Conservation (phyloP, 2,888 invertebrate genomes). For the Patella pellucida region DNA sequence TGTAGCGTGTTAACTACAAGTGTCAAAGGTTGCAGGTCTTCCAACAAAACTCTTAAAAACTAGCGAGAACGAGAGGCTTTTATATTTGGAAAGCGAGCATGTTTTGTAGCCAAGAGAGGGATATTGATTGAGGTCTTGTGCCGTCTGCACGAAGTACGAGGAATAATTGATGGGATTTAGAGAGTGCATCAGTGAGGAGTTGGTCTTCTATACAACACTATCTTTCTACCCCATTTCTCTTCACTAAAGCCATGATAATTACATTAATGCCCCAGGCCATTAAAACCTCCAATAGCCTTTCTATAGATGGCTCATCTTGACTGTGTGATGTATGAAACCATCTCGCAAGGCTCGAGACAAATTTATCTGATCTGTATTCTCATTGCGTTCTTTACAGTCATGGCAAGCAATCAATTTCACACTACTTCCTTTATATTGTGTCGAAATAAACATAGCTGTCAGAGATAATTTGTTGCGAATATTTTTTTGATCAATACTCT, state of each 20-base stretch:
- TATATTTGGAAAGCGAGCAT: constrained; percentile 13
- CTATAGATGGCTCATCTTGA: not conserved
- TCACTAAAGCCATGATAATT: constrained; percentile 20
- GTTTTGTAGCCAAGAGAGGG: constrained; percentile 16
- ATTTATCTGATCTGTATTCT: too few species aligned
- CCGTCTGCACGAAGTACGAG: constrained; percentile 14
- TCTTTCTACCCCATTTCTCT: constrained; percentile 23
- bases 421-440: constrained; percentile 21
- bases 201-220: constrained; percentile 9
- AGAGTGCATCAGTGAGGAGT: constrained; percentile 12
- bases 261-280: constrained; percentile 20
- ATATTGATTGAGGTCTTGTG: constrained; percentile 20
- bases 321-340: too few species aligned
- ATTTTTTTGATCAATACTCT: constrained; percentile 22
- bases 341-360: too few species aligned
- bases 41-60: too few species aligned
- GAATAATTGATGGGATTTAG: constrained; percentile 21
- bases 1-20: too few species aligned
- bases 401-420: constrained; percentile 19
- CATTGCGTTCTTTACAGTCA: too few species aligned
- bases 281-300: constrained; percentile 15
- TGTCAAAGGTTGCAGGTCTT: too few species aligned
- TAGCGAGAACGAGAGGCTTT: not conserved
- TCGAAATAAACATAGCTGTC: constrained; percentile 23
- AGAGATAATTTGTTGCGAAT: constrained; percentile 18